Evolutionary conservation across 1,140 invertebrate species (phyloP).

Genomic region (Hycleus cichorii): DNA sequence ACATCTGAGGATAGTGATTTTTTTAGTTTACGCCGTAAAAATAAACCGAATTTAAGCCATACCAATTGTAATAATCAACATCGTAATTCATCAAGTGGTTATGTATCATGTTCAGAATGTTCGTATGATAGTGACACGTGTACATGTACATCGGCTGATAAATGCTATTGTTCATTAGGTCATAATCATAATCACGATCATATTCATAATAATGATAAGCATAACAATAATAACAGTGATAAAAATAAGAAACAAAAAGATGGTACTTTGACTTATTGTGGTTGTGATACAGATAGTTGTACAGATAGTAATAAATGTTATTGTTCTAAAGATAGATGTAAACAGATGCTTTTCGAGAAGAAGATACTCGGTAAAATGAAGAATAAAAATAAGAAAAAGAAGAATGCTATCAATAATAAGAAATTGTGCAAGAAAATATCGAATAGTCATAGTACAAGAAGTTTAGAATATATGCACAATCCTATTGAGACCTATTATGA

Average conservation of each 20-base stretch:
- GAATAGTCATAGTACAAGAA: conserved; percentile 47
- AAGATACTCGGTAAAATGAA: too few relatives aligned
- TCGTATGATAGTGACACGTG: conserved; percentile 74
- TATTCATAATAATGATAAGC: conserved; percentile 18
- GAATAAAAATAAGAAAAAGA: too few relatives aligned
- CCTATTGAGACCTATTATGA: conserved; percentile 41
- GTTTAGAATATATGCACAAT: conserved; percentile 49
- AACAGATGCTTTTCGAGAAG: too few relatives aligned
- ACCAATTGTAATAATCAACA: conserved; percentile 45
- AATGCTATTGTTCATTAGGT: conserved; percentile 65
- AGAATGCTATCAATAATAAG: conserved; percentile 22
- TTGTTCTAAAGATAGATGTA: conserved; percentile 46
- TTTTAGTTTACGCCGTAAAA: conserved; percentile 43
- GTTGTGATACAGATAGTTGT: conserved; percentile 79
- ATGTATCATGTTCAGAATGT: conserved; percentile 80
- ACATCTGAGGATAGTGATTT: conserved; percentile 63
- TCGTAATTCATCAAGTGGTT: conserved; percentile 62
- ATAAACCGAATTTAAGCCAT: conserved; percentile 1
- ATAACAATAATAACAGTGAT: conserved; percentile 17
- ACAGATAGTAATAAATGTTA: conserved; percentile 85
- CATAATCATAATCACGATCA: background rate
- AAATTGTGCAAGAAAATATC: conserved; percentile 37
- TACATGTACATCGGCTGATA: conserved; percentile 62
- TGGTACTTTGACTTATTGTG: conserved; percentile 48
- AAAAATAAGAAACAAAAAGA: conserved; percentile 65